Conservation (phyloP, 2,888 invertebrate species). For the Euphydryas editha region DNA sequence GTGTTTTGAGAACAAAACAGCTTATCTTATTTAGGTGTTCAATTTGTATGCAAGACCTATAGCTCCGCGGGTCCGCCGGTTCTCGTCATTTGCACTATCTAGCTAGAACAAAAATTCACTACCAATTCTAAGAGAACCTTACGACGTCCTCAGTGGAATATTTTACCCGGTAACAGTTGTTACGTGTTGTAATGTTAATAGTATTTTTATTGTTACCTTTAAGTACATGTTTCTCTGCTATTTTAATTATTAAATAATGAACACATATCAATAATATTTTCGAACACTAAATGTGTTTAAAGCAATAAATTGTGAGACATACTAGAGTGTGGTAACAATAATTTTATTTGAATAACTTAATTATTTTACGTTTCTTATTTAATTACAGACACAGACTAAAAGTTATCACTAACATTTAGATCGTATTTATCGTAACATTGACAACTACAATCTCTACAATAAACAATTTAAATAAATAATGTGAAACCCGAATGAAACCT, state of each 20-base stretch:
- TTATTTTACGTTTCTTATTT: too few species aligned
- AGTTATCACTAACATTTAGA: too few species aligned
- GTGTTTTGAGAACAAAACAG: constrained; percentile 37
- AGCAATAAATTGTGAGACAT: too few species aligned
- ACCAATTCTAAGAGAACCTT: constrained; percentile 13
- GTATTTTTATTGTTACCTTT: not conserved
- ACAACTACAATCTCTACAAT: too few species aligned
- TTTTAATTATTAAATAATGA: not conserved
- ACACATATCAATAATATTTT: too few species aligned
- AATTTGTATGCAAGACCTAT: constrained; percentile 78
- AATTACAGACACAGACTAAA: too few species aligned
- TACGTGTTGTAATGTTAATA: constrained; percentile 1
- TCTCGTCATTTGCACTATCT: constrained; percentile 43
- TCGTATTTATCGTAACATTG: too few species aligned
- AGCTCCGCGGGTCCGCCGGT: constrained; percentile 58
- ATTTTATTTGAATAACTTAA: too few species aligned
- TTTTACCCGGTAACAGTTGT: not conserved
- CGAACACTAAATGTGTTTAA: too few species aligned
- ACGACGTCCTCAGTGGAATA: constrained; percentile 17
- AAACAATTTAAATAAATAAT: too few species aligned
- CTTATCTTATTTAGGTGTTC: constrained; percentile 68
- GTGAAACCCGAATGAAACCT: too few species aligned
- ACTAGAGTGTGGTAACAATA: too few species aligned
- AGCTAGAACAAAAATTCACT: constrained; percentile 40
- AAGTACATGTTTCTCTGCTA: not conserved